A percentile compares a stretch with the other conserved stretches of the same genome.
Evolutionary conservation across 2,797 vertebrate genomes (phyloP).

Genomic region (Loriculus beryllinus): DNA sequence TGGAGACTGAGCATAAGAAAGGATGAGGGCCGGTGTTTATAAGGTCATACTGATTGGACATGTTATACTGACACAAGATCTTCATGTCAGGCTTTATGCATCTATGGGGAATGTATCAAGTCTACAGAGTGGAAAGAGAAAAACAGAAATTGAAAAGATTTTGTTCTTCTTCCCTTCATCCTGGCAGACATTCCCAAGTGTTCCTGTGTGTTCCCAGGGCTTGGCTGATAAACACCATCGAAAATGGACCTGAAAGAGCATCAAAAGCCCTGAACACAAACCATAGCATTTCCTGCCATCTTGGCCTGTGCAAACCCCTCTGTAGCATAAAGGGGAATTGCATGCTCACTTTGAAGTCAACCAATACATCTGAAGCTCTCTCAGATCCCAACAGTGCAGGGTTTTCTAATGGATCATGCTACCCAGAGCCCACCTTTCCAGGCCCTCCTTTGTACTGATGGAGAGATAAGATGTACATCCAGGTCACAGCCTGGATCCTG

Average conservation of each 20-base stretch:
- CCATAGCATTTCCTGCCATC: background rate
- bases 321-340: background rate
- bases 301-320: background rate
- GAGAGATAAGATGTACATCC: background rate
- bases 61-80: background rate
- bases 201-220: background rate
- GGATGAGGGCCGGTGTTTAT: background rate
- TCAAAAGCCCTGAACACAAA: background rate
- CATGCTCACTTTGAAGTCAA: fast-evolving
- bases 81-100: background rate
- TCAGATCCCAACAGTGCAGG: background rate
- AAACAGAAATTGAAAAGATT: background rate
- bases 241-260: background rate
- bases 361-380: background rate
- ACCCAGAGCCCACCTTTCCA: background rate
- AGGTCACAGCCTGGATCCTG: background rate
- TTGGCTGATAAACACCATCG: background rate
- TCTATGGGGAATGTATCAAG: background rate
- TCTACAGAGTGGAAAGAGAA: background rate
- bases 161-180: background rate
- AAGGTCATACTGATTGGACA: background rate
- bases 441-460: background rate
- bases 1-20: background rate
- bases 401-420: background rate
- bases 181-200: background rate